Base-by-base conservation (phyloP, 2,888 invertebrate genomes). In the Agelastica alni region DNA sequence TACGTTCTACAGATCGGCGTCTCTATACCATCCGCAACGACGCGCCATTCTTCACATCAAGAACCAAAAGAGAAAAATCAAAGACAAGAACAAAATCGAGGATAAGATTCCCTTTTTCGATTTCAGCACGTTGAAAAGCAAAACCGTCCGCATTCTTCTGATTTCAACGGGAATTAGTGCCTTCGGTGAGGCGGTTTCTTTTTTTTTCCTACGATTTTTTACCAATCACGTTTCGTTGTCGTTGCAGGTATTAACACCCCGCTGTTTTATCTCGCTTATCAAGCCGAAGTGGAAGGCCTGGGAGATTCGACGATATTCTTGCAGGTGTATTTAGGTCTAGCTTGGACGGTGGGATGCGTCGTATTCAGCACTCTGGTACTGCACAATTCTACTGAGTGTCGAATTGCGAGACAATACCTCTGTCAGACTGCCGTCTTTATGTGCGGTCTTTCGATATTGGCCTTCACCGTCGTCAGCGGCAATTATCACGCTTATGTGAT, bases 41-140 rank as follows among this genome's bases (percentile, higher is more conserved):
- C 81, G 92, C 56, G 93, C 92, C 54, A 93, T 93, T 66, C 81
- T 93, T 32, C 93, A 93, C 75, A 84, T 93, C 69, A 93, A 93
- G 77, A 92, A 91, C 77, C 92, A 93, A 75, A 91, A 91, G 73
- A 80, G 89, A 59, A 90, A 89, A 76, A 86, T 89, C 80, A 89
- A 90, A 74, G 89, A 89, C 71, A 87, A 87, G 70, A 89, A 85
- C 70, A 87, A 87, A 66, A 71, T 75, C 52, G 89, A 91, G 65
- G 91, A 91, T 66, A 84, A 87, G 59, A 89, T 89, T 31, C 89
- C 92, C 0, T 93, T 93, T 78, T 89, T 93, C 71, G 93, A 94
- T 75, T 89, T 91, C 71, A 88, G 88, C 53, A 91, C 92, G 4
- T 79, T 94, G 56, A 86, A 86, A 70, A 92, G 92, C 70, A 89